These are phyloP conservation scores for Paraescarpia echinospica DNA, from an alignment of 1,140 invertebrate species.

Conservation along the genomic window DNA sequence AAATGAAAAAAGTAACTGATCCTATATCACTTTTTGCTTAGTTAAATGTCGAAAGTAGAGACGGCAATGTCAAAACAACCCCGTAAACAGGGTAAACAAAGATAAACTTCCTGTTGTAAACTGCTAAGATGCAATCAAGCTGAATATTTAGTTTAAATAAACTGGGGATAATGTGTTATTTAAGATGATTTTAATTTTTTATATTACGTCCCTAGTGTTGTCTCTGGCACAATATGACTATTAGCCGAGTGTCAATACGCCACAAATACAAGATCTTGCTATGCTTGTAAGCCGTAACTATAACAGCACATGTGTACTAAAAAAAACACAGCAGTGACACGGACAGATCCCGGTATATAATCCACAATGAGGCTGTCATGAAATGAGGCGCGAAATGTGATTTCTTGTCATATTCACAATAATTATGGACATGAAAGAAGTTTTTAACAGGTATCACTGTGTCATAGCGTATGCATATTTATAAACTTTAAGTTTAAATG, in stretches of 20 bases:
- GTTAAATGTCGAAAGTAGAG: not conserved
- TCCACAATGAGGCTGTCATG: not conserved
- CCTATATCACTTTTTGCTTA: not conserved
- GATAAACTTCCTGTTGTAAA: not conserved
- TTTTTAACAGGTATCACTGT: not conserved
- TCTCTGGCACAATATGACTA: not conserved
- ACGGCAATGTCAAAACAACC: not conserved
- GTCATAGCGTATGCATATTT: too few species aligned
- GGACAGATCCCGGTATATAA: not conserved
- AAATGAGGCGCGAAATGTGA: not conserved
- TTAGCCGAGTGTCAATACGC: not conserved
- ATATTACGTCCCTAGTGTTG: not conserved
- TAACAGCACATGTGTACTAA: not conserved
- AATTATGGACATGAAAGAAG: not conserved
- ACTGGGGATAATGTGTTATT: not conserved
- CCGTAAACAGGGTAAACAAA: slow-evolving; percentile 5
- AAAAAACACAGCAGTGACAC: not conserved
- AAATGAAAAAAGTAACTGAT: not conserved
- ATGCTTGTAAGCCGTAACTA: not conserved
- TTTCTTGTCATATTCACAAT: too few species aligned
- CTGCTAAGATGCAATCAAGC: not conserved
- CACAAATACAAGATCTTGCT: not conserved
- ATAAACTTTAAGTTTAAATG: too few species aligned
- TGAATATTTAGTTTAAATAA: not conserved
- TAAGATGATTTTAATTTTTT: not conserved